Percentiles rank a stretch among this genome's conserved stretches.
phyloP scores from a whole-genome alignment of 2,888 invertebrate genomes.

The Melipona bicolor region DNA sequence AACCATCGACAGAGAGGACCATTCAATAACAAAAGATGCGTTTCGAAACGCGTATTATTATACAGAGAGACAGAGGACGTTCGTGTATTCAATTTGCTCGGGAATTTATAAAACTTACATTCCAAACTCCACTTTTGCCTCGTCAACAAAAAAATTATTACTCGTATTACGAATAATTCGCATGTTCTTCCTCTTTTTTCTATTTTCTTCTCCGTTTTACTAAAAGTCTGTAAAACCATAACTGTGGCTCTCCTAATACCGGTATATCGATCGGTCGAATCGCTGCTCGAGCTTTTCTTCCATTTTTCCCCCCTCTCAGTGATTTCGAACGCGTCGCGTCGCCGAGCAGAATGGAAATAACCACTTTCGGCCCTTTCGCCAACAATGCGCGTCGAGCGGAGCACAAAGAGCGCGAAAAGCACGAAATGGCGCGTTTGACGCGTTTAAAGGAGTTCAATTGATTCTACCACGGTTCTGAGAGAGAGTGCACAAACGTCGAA shows the following conservation, averaged over 20 bases:
- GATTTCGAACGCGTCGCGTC: constrained; percentile 14
- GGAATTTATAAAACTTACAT: not conserved
- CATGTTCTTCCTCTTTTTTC: not conserved
- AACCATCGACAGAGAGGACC: not conserved
- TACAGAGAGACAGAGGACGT: not conserved
- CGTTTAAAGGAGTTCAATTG: constrained; percentile 56
- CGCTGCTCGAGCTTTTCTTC: not conserved
- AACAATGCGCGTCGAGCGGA: constrained; percentile 39
- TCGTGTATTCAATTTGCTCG: not conserved
- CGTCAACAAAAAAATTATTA: not conserved
- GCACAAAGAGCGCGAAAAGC: constrained; percentile 29
- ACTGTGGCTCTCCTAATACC: constrained; percentile 3
- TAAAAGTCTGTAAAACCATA: not conserved
- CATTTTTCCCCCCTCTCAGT: no score
- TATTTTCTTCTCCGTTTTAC: not conserved
- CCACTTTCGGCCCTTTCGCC: constrained; percentile 32
- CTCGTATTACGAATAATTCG: not conserved
- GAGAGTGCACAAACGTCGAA: constrained; percentile 31
- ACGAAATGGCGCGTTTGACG: constrained; percentile 48
- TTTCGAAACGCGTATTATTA: no score
- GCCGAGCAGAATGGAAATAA: constrained; percentile 52
- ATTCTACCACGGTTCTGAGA: constrained; percentile 27
- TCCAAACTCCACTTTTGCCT: not conserved
- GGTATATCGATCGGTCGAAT: not conserved
- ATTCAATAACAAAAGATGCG: not conserved